Evolutionary conservation across 2,888 invertebrate species (phyloP), one percentile per base, ranked within the genome.

Genomic region (Hydroisotoma schaefferi): DNA sequence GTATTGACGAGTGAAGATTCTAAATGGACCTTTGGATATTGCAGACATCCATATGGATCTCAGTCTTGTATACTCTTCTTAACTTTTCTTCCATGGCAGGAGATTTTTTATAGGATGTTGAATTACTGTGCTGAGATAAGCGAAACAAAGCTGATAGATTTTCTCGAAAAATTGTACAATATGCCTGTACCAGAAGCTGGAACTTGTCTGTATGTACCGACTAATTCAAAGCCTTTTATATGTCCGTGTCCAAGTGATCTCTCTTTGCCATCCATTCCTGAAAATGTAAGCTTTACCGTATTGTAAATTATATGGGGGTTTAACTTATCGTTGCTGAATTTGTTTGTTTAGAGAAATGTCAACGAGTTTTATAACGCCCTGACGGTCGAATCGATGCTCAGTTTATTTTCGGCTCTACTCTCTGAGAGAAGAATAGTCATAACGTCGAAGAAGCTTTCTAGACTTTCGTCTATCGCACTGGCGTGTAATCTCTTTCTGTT

Each of bases 341-440:
- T 54, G 10, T 28, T 57, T 52, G 8, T 46, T 46, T 60, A 95
- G 95, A 87, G 92, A 77, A 97, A 95, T 78, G 81, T 99, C 73
- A 93, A 92, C 66, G 93, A 98, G 77, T 99, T 97, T 82, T 98
- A 92, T 80, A 95, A 92, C 79, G 97, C 97, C n/a, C 87, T 97
- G 72, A 92, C 94, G 77, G 83, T 88, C 53, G 86, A 87, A 76
- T 94, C 93, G 76, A 98, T 98, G 98, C 90, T 95, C 77, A 85
- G 87, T 12, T 82, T 99, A 67, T 97, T 97, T 82, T 94, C 95
- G 25, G 93, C 97, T 40, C 86, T 99, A 84, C 81, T 99, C 37
- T 87, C 92, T 74, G 98, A 99, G 78, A 82, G 98, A 54, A 83
- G 98, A 47, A 90, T 99, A 62, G 86, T 98, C 56, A 88, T 99